These are phyloP conservation scores for Sarcophaga rosellei DNA, from an alignment of 2,888 invertebrate species.

Conservation along the genomic window DNA sequence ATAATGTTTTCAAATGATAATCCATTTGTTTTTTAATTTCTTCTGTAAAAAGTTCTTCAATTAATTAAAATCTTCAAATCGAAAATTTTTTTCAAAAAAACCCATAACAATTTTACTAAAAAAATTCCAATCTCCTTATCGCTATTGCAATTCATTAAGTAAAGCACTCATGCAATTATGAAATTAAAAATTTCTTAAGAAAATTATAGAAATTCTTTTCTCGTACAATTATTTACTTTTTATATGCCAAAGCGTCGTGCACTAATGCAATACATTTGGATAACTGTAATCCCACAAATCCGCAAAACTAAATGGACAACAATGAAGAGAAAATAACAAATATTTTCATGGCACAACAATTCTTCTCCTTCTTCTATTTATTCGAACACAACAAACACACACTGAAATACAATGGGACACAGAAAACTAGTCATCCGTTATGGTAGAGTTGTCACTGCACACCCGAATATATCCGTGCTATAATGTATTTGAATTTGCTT, in stretches of 20 bases:
- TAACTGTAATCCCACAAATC: constrained; percentile 35
- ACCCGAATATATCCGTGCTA: constrained; percentile 4
- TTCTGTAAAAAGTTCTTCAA: no score
- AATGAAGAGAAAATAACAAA: constrained; percentile 3
- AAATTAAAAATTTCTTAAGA: constrained; percentile 26
- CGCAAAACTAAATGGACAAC: constrained; percentile 55
- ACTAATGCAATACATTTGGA: constrained; percentile 7
- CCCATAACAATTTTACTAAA: no score
- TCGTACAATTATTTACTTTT: constrained; percentile 16
- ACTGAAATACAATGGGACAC: neutral
- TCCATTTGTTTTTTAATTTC: no score
- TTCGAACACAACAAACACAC: neutral
- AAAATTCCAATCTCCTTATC: no score
- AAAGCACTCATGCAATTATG: constrained; percentile 30
- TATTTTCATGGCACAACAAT: neutral
- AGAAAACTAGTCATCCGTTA: neutral
- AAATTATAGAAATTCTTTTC: constrained; percentile 19
- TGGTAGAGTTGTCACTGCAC: constrained; percentile 15
- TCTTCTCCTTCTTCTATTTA: neutral
- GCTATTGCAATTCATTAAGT: neutral
- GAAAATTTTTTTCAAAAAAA: no score
- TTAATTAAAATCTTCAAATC: no score
- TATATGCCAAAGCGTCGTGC: neutral
- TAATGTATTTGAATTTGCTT: neutral
- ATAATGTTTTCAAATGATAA: no score